Conservation (phyloP, 2,797 vertebrate species). For the Tapirus indicus region DNA sequence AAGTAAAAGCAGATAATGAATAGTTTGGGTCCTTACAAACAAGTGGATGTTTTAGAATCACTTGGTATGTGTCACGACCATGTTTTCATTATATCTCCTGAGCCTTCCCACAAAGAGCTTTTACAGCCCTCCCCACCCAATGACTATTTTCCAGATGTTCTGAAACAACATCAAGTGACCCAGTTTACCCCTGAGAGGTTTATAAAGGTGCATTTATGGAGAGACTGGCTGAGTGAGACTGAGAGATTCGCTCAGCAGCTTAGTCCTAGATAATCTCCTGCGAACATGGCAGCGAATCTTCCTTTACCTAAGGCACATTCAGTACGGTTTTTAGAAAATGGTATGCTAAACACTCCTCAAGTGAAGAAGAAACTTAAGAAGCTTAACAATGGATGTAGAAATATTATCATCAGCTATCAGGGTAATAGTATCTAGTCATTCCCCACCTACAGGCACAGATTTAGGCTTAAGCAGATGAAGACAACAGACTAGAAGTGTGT, state of each 20-base stretch:
- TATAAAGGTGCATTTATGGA: constrained; percentile 82
- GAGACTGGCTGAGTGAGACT: constrained; percentile 70
- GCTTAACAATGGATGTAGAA: constrained; percentile 85
- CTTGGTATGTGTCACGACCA: constrained; percentile 36
- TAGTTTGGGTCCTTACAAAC: constrained; percentile 25
- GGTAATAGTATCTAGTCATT: constrained; percentile 83
- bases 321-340: constrained; percentile 38
- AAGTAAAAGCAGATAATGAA: constrained; percentile 51
- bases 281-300: constrained; percentile 57
- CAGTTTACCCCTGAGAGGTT: constrained; percentile 81
- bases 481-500: constrained; percentile 66
- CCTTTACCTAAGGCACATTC: constrained; percentile 72
- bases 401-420: constrained; percentile 84
- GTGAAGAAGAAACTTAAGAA: constrained; percentile 85
- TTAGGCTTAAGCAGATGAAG: constrained; percentile 71
- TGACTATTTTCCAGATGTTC: constrained; percentile 83
- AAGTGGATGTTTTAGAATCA: constrained; percentile 47
- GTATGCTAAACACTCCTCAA: constrained; percentile 69
- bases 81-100: constrained; percentile 73
- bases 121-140: neutral
- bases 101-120: constrained; percentile 25
- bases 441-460: constrained; percentile 82
- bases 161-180: constrained; percentile 85
- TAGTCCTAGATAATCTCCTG: constrained; percentile 81
- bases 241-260: constrained; percentile 58